Percentiles rank a stretch among this genome's conserved stretches.
phyloP scores from a whole-genome alignment of 2,797 vertebrate genomes.

The Rhabdomys pumilio region DNA sequence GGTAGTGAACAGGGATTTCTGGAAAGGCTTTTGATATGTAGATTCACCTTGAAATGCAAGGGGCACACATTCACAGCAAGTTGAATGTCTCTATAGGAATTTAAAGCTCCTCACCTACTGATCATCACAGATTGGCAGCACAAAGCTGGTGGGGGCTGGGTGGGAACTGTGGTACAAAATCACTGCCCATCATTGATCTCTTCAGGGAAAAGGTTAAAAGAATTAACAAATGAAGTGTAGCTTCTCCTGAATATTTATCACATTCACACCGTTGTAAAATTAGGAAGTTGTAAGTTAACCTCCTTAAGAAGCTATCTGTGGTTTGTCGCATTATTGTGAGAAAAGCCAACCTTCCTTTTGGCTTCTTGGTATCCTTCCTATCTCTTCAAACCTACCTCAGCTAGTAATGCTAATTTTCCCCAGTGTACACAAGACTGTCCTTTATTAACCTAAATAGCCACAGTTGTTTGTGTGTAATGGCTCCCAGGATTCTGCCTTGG shows the following conservation, averaged over 20 bases:
- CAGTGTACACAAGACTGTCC: background rate
- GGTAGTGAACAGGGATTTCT: background rate
- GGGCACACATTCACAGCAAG: background rate
- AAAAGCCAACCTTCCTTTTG: background rate
- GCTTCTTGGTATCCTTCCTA: background rate
- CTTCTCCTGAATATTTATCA: background rate
- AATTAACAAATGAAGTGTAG: background rate
- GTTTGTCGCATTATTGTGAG: background rate
- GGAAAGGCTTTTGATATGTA: background rate
- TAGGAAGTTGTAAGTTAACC: background rate
- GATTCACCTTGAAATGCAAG: background rate
- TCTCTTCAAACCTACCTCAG: background rate
- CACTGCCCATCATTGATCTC: background rate
- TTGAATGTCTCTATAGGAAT: background rate
- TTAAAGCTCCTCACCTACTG: background rate
- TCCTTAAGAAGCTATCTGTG: background rate
- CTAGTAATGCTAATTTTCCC: background rate
- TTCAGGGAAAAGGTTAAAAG: no score
- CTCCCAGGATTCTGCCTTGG: background rate
- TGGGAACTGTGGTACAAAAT: background rate
- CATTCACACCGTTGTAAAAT: background rate
- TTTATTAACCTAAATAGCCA: background rate
- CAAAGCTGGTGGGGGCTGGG: background rate
- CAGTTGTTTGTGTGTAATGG: conserved; percentile 1
- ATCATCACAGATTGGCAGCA: background rate